Percentiles rank a stretch among this genome's conserved stretches.
phyloP scores from a whole-genome alignment of 2,113 vertebrate genomes.

The Nesoenas mayeri region DNA sequence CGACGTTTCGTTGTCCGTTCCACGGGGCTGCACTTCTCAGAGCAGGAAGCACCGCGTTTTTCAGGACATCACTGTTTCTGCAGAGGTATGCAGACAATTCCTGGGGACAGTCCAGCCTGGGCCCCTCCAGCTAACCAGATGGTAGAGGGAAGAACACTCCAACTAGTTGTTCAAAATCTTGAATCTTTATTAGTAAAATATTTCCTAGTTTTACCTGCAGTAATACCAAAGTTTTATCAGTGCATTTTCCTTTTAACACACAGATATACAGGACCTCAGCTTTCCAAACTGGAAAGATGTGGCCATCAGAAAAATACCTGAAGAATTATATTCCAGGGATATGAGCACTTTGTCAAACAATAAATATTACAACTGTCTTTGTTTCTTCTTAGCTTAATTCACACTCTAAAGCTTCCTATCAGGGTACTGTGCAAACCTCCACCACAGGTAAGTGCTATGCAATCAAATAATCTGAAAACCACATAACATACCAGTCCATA shows the following conservation, averaged over 20 bases:
- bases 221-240: background rate
- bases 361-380: background rate
- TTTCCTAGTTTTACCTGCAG: background rate
- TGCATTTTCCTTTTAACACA: background rate
- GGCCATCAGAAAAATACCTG: background rate
- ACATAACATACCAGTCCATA: background rate
- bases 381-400: background rate
- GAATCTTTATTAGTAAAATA: background rate
- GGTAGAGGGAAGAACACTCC: background rate
- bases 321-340: fast-evolving
- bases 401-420: background rate
- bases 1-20: background rate
- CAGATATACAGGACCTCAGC: background rate
- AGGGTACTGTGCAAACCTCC: background rate
- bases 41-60: fast-evolving
- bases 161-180: fast-evolving
- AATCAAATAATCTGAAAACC: background rate
- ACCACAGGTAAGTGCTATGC: background rate
- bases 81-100: fast-evolving
- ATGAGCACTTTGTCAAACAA: background rate
- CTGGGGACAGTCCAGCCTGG: fast-evolving
- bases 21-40: fast-evolving
- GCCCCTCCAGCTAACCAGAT: fast-evolving
- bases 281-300: background rate
- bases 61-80: fast-evolving